Evolutionary conservation across 1,140 invertebrate genomes (phyloP), one percentile per base, ranked within the genome.

Genomic region (Cydia fagiglandana): DNA sequence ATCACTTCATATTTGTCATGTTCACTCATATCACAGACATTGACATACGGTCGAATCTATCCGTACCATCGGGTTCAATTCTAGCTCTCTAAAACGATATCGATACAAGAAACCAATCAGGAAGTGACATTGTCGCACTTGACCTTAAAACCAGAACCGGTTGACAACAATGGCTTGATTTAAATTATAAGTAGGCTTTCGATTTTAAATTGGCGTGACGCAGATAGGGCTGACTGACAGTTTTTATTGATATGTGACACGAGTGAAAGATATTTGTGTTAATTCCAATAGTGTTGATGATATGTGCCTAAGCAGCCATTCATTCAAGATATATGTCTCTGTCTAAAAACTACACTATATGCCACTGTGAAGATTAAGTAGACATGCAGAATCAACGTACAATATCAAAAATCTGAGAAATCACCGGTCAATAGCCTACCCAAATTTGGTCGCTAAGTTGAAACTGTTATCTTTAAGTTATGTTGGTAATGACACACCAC

Each of bases 101-200:
- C 30, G 28, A 70, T 70, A 70, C 66, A 17, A 70, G 66, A 61
- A 61, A 70, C 66, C n/a, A 70, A 70, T 70, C 66, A 70, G 66
- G 66, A 70, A 70, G 66, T 70, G 66, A 41, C 66, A 70, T 70
- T 70, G 66, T 70, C 66, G 66, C 66, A 70, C 66, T 70, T 70
- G 66, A 70, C 66, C 66, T 70, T 70, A 70, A 70, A 70, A 70
- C 66, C 15, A 38, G 30, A 70, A 70, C 66, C 66, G 66, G 66
- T 70, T 70, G 6, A 70, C 38, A 70, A 70, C 66, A 70, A 70
- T 70, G 34, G 66, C 66, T 70, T n/a, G 30, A 38, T 41, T 41
- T 20, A 70, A 70, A 38, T 70, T 70, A 70, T 38, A 70, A 70
- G 66, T 70, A 45, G 66, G 66, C 66, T 70, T 70, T 70, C 66